These are phyloP conservation scores for Vireo altiloquus DNA, from an alignment of 2,113 vertebrate genomes.

Conservation along the genomic window DNA sequence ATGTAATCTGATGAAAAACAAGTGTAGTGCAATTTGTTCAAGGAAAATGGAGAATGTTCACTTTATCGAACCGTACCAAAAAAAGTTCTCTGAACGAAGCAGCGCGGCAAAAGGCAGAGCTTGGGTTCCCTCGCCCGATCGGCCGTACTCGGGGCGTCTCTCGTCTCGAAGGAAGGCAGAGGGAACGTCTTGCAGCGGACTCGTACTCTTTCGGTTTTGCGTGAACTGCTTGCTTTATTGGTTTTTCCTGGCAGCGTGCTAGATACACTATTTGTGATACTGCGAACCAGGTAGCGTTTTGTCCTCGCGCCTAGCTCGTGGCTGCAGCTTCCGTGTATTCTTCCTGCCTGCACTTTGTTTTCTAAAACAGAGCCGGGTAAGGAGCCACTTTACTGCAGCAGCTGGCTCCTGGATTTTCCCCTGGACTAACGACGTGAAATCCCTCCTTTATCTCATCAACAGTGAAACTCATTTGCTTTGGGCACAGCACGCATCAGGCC, in stretches of 20 bases:
- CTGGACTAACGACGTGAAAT: neutral
- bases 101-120: neutral
- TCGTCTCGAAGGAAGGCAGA: neutral
- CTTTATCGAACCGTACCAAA: neutral
- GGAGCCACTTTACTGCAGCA: neutral
- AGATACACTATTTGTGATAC: fast-evolving
- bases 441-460: neutral
- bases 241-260: neutral
- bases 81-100: neutral
- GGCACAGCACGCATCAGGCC: fast-evolving
- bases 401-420: neutral
- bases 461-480: neutral
- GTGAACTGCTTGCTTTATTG: neutral
- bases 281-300: fast-evolving
- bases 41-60: neutral
- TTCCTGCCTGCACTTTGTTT: fast-evolving
- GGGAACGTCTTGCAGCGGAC: too few relatives aligned
- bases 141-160: fast-evolving
- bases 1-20: constrained; percentile 52
- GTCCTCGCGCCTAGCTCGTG: fast-evolving
- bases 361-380: neutral
- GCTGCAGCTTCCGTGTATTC: neutral
- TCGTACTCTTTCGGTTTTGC: fast-evolving
- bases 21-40: constrained; percentile 44
- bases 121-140: neutral